A percentile compares a stretch with the other conserved stretches of the same genome.
Evolutionary conservation across 2,113 vertebrate genomes (phyloP).

Genomic region (Mirounga angustirostris): DNA sequence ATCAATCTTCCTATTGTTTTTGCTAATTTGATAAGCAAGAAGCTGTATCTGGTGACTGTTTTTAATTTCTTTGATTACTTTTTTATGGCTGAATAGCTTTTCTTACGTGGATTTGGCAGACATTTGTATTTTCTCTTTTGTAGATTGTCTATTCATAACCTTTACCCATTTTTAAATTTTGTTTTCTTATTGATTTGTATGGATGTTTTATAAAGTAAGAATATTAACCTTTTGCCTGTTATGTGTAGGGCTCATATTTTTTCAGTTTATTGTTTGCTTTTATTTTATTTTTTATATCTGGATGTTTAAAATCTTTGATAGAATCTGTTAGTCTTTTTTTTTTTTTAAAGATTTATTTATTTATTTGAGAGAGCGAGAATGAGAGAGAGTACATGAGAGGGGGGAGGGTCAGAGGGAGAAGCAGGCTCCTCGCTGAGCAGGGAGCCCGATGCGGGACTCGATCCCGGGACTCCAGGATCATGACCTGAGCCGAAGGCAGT

Average conservation of each 20-base stretch:
- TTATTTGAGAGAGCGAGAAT: too few species aligned
- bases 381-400: too few species aligned
- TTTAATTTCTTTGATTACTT: constrained; percentile 45
- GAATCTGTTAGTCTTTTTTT: background rate
- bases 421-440: too few species aligned
- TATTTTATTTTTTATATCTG: constrained; percentile 31
- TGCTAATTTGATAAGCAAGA: constrained; percentile 36
- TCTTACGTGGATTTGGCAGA: background rate
- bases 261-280: constrained; percentile 44
- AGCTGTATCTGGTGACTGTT: background rate
- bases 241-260: constrained; percentile 46
- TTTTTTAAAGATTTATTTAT: too few species aligned
- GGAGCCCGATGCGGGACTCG: too few species aligned
- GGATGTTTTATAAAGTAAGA: constrained; percentile 40
- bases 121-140: constrained; percentile 39
- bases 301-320: constrained; percentile 17
- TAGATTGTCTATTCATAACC: constrained; percentile 54
- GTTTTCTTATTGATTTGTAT: constrained; percentile 67
- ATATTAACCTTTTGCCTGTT: constrained; percentile 69
- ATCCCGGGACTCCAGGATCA: too few species aligned
- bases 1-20: constrained; percentile 24
- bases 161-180: constrained; percentile 43
- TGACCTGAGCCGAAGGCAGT: too few species aligned
- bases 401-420: too few species aligned
- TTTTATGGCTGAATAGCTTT: constrained; percentile 11